A percentile compares a stretch with the other conserved stretches of the same genome.
These are phyloP conservation scores for Rhinichthys osculus DNA, from an alignment of 2,797 vertebrate genomes.

Conservation along the genomic window DNA sequence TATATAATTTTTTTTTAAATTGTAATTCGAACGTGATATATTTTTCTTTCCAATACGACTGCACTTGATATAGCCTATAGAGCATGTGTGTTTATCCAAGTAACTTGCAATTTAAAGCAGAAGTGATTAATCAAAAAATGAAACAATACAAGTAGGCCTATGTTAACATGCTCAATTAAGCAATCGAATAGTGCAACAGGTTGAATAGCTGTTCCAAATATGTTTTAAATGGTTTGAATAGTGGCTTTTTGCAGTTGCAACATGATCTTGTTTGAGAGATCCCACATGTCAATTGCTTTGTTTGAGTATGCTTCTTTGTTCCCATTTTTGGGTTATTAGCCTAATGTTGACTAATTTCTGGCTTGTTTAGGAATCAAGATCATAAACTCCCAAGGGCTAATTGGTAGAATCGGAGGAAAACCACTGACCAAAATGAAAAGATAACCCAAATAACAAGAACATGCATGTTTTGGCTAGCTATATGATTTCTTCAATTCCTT, in stretches of 20 bases:
- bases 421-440: neutral
- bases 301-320: neutral
- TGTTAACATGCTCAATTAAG: neutral
- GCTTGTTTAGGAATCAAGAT: neutral
- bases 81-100: neutral
- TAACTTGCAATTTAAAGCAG: neutral
- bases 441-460: neutral
- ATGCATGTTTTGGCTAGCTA: neutral
- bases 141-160: neutral
- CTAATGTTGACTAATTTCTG: neutral
- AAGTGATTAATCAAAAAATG: neutral
- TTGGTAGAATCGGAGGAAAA: neutral
- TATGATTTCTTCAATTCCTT: neutral
- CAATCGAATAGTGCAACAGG: neutral
- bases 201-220: constrained; percentile 6
- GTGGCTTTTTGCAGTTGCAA: neutral
- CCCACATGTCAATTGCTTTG: neutral
- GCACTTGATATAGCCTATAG: neutral
- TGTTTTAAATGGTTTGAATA: neutral
- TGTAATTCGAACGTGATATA: neutral
- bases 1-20: neutral
- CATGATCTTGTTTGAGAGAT: neutral
- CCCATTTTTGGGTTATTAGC: neutral
- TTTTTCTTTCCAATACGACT: neutral
- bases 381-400: neutral